Conservation (phyloP, 2,888 invertebrate species). For the Synanthedon formicaeformis region DNA sequence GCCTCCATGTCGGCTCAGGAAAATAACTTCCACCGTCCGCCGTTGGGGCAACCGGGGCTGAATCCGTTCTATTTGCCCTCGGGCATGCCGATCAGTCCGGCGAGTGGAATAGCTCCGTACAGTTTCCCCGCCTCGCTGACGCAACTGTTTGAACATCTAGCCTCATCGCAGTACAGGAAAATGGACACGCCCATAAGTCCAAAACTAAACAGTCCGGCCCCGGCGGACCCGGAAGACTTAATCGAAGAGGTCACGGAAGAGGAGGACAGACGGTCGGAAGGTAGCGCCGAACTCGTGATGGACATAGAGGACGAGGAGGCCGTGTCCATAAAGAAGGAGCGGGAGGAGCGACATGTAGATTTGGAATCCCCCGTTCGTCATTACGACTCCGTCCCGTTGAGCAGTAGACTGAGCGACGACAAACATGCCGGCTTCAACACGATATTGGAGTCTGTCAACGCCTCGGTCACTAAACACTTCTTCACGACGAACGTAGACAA, state of each 20-base stretch:
- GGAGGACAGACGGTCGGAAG: constrained; percentile 61
- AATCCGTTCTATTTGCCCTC: constrained; percentile 75
- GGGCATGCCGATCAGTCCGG: constrained; percentile 63
- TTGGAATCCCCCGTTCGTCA: constrained; percentile 26
- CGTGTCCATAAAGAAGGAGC: constrained; percentile 55
- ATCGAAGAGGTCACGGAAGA: constrained; percentile 74
- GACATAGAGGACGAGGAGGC: constrained; percentile 74
- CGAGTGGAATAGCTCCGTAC: constrained; percentile 59
- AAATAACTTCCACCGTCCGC: constrained; percentile 56
- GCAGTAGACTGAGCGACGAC: constrained; percentile 45
- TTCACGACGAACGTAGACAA: constrained; percentile 78
- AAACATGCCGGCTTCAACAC: constrained; percentile 76
- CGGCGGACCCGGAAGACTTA: constrained; percentile 70
- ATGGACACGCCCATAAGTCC: constrained; percentile 35
- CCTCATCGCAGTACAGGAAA: constrained; percentile 60
- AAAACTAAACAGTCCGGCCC: constrained; percentile 30
- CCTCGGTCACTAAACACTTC: constrained; percentile 80
- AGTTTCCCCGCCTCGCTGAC: constrained; percentile 71
- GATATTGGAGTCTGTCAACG: constrained; percentile 79
- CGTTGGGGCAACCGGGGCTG: constrained; percentile 63
- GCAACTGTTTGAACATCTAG: constrained; percentile 76
- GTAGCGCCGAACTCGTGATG: constrained; percentile 76
- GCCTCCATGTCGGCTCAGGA: constrained; percentile 63
- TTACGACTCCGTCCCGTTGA: constrained; percentile 43
- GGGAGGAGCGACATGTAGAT: constrained; percentile 38